phyloP scores from a whole-genome alignment of 1,140 invertebrate species.

The Leptopilina clavipes region DNA sequence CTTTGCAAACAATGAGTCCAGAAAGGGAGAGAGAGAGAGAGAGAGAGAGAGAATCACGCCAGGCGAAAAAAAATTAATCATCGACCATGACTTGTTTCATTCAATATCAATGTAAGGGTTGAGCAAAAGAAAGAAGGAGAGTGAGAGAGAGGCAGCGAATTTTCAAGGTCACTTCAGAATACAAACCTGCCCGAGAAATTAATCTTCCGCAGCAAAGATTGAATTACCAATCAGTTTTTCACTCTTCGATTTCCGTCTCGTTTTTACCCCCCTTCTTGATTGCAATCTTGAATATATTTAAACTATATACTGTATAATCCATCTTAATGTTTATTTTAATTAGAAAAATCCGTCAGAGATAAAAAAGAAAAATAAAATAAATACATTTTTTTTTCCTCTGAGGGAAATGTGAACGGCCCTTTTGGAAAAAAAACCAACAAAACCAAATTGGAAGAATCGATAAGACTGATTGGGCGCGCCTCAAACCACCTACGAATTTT shows the following conservation, averaged over 20 bases:
- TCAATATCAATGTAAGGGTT: constrained; percentile 37
- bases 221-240: constrained; percentile 28
- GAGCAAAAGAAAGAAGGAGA: constrained; percentile 38
- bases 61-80: constrained; percentile 28
- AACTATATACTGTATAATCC: too few relatives aligned
- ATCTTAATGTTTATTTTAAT: constrained; percentile 27
- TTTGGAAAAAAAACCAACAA: too few relatives aligned
- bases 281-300: neutral
- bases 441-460: neutral
- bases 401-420: constrained; percentile 32
- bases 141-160: constrained; percentile 8
- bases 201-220: constrained; percentile 16
- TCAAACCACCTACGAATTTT: constrained; percentile 22
- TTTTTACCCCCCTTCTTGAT: neutral
- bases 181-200: constrained; percentile 15
- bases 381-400: neutral
- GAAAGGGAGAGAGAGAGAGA: neutral
- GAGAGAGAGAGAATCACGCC: constrained; percentile 52
- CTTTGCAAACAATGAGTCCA: constrained; percentile 56
- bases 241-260: neutral
- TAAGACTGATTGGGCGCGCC: constrained; percentile 15
- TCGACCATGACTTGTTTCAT: constrained; percentile 39
- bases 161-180: constrained; percentile 29
- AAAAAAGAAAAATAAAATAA: too few relatives aligned
- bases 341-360: neutral